Percentiles rank a stretch among this genome's conserved stretches.
Conservation (phyloP, 1,140 invertebrate genomes). For the Bombus superbus region DNA sequence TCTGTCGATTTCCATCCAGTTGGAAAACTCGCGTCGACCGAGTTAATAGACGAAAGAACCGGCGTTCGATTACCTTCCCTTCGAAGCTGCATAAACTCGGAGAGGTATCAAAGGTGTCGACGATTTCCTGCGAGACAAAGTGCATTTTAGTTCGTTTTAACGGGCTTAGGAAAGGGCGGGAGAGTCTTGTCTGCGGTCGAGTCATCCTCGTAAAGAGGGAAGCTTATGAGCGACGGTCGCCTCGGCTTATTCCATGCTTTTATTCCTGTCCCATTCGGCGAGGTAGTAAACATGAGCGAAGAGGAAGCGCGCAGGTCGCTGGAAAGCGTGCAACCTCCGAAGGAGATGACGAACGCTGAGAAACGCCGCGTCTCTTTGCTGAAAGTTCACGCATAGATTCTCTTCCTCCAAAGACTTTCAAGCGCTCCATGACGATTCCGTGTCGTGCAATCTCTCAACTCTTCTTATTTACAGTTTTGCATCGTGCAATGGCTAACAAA, state of each 20-base stretch:
- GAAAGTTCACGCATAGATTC: background rate
- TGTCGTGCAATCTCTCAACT: background rate
- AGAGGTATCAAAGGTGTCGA: slow-evolving; percentile 59
- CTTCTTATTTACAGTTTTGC: background rate
- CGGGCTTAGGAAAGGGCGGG: slow-evolving; percentile 67
- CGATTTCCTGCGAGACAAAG: slow-evolving; percentile 60
- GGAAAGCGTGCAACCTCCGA: slow-evolving; percentile 28
- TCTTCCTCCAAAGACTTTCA: background rate
- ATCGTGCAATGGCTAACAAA: background rate
- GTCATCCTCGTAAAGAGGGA: slow-evolving; percentile 82
- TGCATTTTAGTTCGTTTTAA: slow-evolving; percentile 65
- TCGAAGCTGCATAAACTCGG: background rate
- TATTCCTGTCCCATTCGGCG: slow-evolving; percentile 73
- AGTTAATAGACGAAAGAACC: background rate
- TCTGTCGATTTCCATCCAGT: background rate
- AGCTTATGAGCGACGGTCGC: slow-evolving; percentile 80
- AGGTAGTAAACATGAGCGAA: slow-evolving; percentile 72
- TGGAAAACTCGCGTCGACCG: background rate
- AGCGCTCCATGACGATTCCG: background rate
- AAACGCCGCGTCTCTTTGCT: background rate
- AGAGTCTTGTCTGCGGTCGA: slow-evolving; percentile 79
- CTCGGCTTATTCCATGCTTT: slow-evolving; percentile 77
- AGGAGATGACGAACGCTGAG: slow-evolving; percentile 19
- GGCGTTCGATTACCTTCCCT: background rate
- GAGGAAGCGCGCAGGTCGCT: slow-evolving; percentile 38